Base-by-base conservation (phyloP, 1,140 invertebrate genomes). In the Dendroctonus ponderosae region DNA sequence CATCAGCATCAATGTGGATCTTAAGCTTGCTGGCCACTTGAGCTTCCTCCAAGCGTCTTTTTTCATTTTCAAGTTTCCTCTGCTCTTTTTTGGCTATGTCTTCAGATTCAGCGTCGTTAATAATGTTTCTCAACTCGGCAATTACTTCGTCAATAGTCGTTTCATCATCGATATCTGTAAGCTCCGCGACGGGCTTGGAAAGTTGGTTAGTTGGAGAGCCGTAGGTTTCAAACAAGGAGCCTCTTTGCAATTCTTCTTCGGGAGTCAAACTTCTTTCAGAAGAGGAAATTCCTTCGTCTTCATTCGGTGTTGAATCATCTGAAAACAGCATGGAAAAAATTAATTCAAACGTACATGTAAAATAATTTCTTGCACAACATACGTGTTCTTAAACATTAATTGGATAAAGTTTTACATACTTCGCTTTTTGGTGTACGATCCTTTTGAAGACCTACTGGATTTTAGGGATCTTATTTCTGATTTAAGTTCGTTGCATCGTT, bases 141-240 rank as follows among this genome's bases (percentile, higher is more conserved):
- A 93, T 93, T 0, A 93, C 91, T 79, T 93, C 91, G 70, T 93
- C 91, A 54, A 94, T 92, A 11, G 91, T 92, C 0, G 89, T 91
- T 79, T 92, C 90, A 53, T 89, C 89, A 71, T 91, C 89, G 85
- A 5, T 79, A 78, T 38, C 38, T 49, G 11, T 69, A 15, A 66
- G 60, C 44, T 53, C 1, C 6, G 44, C 15, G 7, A 51, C 0
- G 53, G n/a, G 49, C 50, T 80, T 83, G 60, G 76, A 78, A 64
- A 12, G 46, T 75, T 56, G 60, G 72, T 62, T 7, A 82, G 85
- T 85, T 71, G 84, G 83, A 4, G 84, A 80, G 44, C 81, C 85
- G 70, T 85, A 86, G 11, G 85, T 80, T 78, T 87, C 85, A 68
- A 85, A 87, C 3, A 86, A 81, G 7, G 85, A 81, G 69, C 85